A percentile compares a stretch with the other conserved stretches of the same genome.
Evolutionary conservation across 2,113 vertebrate species (phyloP).

Genomic region (Pedionomus torquatus): DNA sequence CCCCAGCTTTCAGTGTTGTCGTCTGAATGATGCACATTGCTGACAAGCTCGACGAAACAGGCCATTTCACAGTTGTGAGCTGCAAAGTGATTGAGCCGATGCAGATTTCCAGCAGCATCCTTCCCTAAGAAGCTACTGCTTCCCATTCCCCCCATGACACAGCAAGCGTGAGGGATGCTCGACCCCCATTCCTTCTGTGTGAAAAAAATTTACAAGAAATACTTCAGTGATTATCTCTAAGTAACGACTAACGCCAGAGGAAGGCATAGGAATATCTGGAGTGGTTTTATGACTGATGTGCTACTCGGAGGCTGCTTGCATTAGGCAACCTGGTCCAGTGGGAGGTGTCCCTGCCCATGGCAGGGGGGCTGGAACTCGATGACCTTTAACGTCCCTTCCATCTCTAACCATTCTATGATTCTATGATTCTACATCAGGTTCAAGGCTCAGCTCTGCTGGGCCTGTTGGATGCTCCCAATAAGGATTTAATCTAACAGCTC

Average conservation of each 20-base stretch:
- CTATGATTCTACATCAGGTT: too few relatives aligned
- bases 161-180: neutral
- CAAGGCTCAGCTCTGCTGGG: neutral
- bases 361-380: too few relatives aligned
- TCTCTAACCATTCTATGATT: too few relatives aligned
- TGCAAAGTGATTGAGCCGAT: neutral
- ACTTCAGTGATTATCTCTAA: neutral
- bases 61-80: slow-evolving; percentile 12
- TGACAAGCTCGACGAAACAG: neutral
- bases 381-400: too few relatives aligned
- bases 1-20: neutral
- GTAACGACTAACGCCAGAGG: neutral
- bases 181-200: neutral
- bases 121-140: neutral
- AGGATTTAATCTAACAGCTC: neutral
- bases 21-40: neutral
- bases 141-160: neutral
- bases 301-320: neutral
- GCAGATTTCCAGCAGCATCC: neutral
- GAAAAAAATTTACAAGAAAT: neutral
- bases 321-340: too few relatives aligned
- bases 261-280: neutral
- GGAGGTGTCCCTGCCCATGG: too few relatives aligned
- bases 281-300: neutral
- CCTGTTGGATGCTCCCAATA: neutral